Percentiles rank a stretch among this genome's conserved stretches.
These are phyloP conservation scores for Thalassophryne amazonica DNA, from an alignment of 2,797 vertebrate genomes.

Conservation along the genomic window DNA sequence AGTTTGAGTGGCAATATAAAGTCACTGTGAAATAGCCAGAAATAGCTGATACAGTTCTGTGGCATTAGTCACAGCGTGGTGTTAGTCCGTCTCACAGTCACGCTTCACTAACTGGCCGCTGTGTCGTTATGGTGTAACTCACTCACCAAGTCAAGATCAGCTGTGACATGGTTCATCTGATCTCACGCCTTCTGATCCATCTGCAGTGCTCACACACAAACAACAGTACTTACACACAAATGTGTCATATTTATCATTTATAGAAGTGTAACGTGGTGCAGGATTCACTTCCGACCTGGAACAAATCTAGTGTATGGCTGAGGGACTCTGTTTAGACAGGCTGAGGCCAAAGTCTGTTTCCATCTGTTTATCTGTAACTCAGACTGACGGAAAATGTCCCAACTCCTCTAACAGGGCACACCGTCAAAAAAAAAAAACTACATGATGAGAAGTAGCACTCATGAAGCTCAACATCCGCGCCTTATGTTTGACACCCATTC, in stretches of 20 bases:
- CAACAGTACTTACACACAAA: background rate
- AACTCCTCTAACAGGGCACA: constrained; percentile 14
- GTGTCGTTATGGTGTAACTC: constrained; percentile 21
- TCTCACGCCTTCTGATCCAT: constrained; percentile 1
- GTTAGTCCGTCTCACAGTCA: constrained; percentile 18
- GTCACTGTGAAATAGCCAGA: constrained; percentile 37
- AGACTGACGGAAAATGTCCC: constrained; percentile 26
- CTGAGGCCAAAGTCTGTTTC: constrained; percentile 54
- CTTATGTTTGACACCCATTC: no score
- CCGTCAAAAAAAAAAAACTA: constrained; percentile 6
- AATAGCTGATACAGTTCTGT: constrained; percentile 53
- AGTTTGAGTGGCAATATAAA: constrained; percentile 40
- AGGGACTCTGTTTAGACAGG: constrained; percentile 5
- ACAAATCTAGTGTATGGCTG: background rate
- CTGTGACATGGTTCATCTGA: constrained; percentile 11
- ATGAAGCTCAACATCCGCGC: no score
- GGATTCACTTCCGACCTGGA: constrained; percentile 18
- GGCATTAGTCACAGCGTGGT: constrained; percentile 48
- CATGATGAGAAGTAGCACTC: no score
- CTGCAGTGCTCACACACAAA: background rate
- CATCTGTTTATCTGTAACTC: constrained; percentile 46
- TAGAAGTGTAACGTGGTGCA: no score
- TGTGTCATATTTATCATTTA: no score
- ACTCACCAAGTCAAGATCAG: constrained; percentile 12
- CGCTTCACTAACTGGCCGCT: constrained; percentile 26